phyloP scores from a whole-genome alignment of 2,797 vertebrate genomes.

The Sphenodon punctatus region DNA sequence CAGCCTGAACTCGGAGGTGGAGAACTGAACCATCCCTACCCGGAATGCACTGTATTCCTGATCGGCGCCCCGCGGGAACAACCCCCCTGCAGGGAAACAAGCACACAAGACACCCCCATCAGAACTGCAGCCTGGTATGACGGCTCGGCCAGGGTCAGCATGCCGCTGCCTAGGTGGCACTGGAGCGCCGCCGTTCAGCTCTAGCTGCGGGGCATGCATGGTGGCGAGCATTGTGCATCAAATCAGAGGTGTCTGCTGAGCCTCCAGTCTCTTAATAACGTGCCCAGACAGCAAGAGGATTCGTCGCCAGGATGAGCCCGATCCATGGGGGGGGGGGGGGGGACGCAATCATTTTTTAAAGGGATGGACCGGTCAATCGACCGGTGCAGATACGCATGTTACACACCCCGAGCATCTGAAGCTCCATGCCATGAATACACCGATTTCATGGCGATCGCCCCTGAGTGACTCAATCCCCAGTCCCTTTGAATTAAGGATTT shows the following conservation, averaged over 20 bases:
- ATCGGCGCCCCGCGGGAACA: slow-evolving; percentile 96
- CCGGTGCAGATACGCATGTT: too few species aligned
- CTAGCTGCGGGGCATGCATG: background rate
- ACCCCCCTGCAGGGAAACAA: slow-evolving; percentile 85
- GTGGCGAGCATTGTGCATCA: background rate
- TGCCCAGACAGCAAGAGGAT: too few species aligned
- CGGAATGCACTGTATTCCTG: slow-evolving; percentile 99
- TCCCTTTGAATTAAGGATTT: too few species aligned
- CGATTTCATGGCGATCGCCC: background rate
- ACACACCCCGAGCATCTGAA: background rate
- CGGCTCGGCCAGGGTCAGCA: background rate
- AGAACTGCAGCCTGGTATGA: background rate
- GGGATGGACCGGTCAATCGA: too few species aligned
- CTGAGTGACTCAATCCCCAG: background rate
- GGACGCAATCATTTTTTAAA: background rate
- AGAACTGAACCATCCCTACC: slow-evolving; percentile 96
- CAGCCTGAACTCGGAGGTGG: slow-evolving; percentile 93
- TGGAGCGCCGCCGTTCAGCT: background rate
- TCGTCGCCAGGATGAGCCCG: too few species aligned
- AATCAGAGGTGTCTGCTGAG: background rate
- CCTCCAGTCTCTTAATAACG: background rate
- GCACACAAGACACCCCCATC: slow-evolving; percentile 29
- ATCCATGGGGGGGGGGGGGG: background rate
- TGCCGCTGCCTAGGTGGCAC: background rate
- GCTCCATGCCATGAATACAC: background rate